Base-by-base conservation (phyloP, 2,888 invertebrate genomes). In the Chloromyia formosa region DNA sequence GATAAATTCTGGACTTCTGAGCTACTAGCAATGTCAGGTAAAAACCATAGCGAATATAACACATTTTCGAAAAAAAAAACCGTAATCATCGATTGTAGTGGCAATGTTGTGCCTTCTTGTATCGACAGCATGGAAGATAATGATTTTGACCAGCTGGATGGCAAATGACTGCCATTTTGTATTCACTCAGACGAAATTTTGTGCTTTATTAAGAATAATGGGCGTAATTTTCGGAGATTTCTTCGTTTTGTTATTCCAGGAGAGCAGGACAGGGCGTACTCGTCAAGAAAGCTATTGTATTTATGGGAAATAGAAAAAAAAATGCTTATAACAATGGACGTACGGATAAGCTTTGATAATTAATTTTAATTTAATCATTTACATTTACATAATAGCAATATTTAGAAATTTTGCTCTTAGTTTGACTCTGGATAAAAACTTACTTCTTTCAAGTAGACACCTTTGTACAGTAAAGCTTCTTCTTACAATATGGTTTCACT, bases 171-270 rank as follows among this genome's bases (percentile, higher is more conserved):
- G 14, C 10, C 9, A 23, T 22, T 60, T 60, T 27, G n/a, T 27
- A 23, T 60, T 27, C 27, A 27, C 14, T 60, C 60, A 23, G 22
- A 22, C 4, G 58, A 12, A 20, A 58, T n/a, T 58, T 58, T 58
- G 16, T 16, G 16, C 22, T 58, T 20, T 58, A 58, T 58, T 58
- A 58, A 20, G 18, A 58, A 7, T 58, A 20, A 58, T 58, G 58
- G 1, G 7, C 12, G 18, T 58, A 20, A 22, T 20, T 12, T 12
- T 9, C 7, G 42, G 42, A 9, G 12, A 42, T 42, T 42, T 42
- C n/a, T 42, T 42, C 12, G 42, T 42, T 42, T 9, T 9, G 42
- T 12, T 12, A 42, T 42, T 42, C 42, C 42, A 42, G 42, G n/a
- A n/a, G n/a, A n/a, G n/a, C n/a, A n/a, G n/a, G n/a, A n/a, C n/a